phyloP scores from a whole-genome alignment of 2,113 vertebrate genomes.

The Xiphorhynchus elegans region DNA sequence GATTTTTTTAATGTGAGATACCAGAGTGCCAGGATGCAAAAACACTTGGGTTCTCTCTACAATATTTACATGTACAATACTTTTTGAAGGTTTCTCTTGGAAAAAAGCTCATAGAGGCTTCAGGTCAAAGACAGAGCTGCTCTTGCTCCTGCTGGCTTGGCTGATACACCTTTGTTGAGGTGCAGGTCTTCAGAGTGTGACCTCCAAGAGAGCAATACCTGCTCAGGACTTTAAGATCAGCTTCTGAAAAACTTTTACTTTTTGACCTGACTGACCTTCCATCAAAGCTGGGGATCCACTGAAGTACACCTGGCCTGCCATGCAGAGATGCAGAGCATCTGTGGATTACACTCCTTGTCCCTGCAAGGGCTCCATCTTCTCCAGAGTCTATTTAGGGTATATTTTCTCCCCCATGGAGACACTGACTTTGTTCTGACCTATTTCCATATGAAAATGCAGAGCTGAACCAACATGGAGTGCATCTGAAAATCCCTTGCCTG shows the following conservation, averaged over 20 bases:
- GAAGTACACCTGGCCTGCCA: not conserved
- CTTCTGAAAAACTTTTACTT: not conserved
- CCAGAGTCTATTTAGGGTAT: not conserved
- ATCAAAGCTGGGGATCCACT: not conserved
- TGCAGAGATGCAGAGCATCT: not conserved
- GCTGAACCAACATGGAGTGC: fast-evolving
- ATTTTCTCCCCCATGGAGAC: not conserved
- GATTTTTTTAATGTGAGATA: not conserved
- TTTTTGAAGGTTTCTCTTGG: not conserved
- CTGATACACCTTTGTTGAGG: not conserved
- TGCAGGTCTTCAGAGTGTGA: not conserved
- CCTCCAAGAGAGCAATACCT: not conserved
- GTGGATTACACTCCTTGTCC: not conserved
- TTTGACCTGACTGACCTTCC: not conserved
- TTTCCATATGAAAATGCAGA: not conserved
- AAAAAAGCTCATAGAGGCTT: not conserved
- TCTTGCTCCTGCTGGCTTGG: not conserved
- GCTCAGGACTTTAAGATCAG: not conserved
- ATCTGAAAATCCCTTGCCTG: not conserved
- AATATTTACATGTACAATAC: not conserved
- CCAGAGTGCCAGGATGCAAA: not conserved
- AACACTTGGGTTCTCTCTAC: not conserved
- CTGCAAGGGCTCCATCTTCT: not conserved
- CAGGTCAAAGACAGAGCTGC: not conserved
- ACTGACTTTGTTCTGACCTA: not conserved